A percentile compares a stretch with the other conserved stretches of the same genome.
Evolutionary conservation across 1,140 invertebrate species (phyloP).

Genomic region (Drosophila pseudoobscura): DNA sequence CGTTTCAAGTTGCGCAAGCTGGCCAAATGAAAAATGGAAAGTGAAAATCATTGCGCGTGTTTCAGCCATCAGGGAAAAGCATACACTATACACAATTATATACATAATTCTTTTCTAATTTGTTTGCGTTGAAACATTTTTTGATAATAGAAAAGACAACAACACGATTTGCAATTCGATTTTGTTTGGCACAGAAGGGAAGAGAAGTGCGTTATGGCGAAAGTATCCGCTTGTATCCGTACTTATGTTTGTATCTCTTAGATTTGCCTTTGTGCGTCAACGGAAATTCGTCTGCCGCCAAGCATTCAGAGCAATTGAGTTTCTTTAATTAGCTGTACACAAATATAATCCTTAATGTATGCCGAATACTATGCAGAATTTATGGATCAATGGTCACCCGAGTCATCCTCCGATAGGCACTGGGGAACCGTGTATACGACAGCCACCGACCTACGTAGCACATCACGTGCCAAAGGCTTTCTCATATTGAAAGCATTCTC

Average conservation of each 20-base stretch:
- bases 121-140: constrained; percentile 37
- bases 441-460: not conserved
- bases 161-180: constrained; percentile 55
- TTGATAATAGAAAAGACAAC: constrained; percentile 52
- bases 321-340: constrained; percentile 57
- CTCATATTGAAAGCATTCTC: constrained; percentile 62
- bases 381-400: constrained; percentile 17
- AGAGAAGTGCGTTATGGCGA: constrained; percentile 37
- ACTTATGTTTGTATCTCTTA: not conserved
- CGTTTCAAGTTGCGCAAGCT: constrained; percentile 59
- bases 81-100: constrained; percentile 19
- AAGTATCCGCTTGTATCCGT: constrained; percentile 26
- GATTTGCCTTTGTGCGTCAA: constrained; percentile 66
- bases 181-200: constrained; percentile 51
- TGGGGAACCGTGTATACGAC: constrained; percentile 5
- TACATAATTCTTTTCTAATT: constrained; percentile 16
- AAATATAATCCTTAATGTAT: constrained; percentile 27
- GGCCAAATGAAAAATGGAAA: constrained; percentile 21
- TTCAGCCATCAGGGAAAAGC: constrained; percentile 36
- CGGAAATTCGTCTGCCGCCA: constrained; percentile 59
- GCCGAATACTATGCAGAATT: constrained; percentile 7
- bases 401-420: constrained; percentile 17
- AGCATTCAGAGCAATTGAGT: constrained; percentile 54
- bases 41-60: constrained; percentile 51
- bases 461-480: constrained; percentile 32